Conservation (phyloP, 2,888 invertebrate genomes). For the Corbicula japonica region DNA sequence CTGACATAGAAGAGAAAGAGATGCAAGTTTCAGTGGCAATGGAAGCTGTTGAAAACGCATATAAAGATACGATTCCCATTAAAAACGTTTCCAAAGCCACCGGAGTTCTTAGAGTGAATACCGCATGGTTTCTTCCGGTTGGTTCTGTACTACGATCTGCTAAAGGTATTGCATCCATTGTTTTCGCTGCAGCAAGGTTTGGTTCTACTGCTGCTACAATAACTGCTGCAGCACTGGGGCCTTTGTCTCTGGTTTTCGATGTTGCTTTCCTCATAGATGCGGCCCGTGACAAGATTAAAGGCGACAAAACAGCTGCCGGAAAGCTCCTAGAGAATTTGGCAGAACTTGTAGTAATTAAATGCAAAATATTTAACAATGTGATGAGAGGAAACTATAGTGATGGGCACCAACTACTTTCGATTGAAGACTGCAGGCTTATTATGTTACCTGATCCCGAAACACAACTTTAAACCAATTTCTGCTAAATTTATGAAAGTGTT, state of each 20-base stretch:
- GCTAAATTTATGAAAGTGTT: too few relatives aligned
- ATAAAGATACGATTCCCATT: not conserved
- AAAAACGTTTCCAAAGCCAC: not conserved
- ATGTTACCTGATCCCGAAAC: too few relatives aligned
- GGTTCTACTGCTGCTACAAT: not conserved
- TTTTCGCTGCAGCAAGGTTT: not conserved
- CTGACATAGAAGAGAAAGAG: not conserved
- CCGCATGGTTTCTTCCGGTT: not conserved
- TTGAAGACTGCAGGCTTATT: too few relatives aligned
- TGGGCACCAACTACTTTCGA: too few relatives aligned
- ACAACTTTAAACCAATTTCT: too few relatives aligned
- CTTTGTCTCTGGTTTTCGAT: slow-evolving; percentile 2
- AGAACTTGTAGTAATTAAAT: not conserved
- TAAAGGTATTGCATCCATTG: not conserved
- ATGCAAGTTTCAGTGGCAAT: not conserved
- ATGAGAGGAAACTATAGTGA: not conserved
- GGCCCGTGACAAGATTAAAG: too few relatives aligned
- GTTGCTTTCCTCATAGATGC: too few relatives aligned
- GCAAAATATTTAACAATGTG: slow-evolving; percentile 5
- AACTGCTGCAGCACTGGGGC: not conserved
- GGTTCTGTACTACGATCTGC: not conserved
- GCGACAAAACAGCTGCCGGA: slow-evolving; percentile 1
- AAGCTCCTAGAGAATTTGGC: not conserved
- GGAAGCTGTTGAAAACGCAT: not conserved
- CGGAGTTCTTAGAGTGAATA: not conserved